A percentile compares a stretch with the other conserved stretches of the same genome.
These are phyloP conservation scores for Aurelia sp. DNA, from an alignment of 30 jellyfish, hydroid and myxozoan genomes.

Conservation along the genomic window DNA sequence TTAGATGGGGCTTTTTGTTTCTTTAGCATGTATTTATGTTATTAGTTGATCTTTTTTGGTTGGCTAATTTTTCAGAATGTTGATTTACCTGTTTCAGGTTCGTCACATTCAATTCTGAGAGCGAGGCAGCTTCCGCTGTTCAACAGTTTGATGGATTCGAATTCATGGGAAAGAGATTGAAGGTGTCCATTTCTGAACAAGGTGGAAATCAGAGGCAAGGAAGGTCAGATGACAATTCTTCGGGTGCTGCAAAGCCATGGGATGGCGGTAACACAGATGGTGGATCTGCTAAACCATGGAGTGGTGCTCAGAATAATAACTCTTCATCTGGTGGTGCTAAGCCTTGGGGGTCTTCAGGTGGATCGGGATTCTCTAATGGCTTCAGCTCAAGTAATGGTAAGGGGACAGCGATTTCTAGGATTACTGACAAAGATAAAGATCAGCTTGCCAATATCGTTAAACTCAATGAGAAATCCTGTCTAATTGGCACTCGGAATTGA, in stretches of 20 bases:
- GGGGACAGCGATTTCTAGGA: background rate
- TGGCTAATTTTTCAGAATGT: background rate
- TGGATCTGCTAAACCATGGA: slow-evolving; percentile 43
- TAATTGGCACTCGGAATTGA: background rate
- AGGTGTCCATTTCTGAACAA: slow-evolving; percentile 34
- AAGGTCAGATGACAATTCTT: slow-evolving; percentile 10
- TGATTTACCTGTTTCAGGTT: slow-evolving; percentile 44
- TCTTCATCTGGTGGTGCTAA: slow-evolving; percentile 10
- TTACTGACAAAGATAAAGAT: too few relatives aligned
- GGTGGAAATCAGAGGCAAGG: slow-evolving; percentile 23
- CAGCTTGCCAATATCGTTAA: too few relatives aligned
- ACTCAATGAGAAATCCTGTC: too few relatives aligned
- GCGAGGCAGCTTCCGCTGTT: slow-evolving; percentile 79
- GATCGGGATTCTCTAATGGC: background rate
- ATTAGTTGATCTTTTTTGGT: background rate
- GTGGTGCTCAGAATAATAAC: background rate
- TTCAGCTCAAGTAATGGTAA: background rate
- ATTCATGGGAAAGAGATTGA: slow-evolving; percentile 70
- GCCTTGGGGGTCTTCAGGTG: slow-evolving; percentile 39
- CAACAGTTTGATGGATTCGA: slow-evolving; percentile 68
- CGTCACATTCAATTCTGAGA: slow-evolving; percentile 53
- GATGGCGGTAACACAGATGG: background rate
- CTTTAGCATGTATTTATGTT: background rate
- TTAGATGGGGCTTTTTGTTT: too few relatives aligned
- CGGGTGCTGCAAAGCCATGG: background rate